Evolutionary conservation across 2,797 vertebrate genomes (phyloP), one percentile per base, ranked within the genome.

Genomic region (Allobates femoralis): DNA sequence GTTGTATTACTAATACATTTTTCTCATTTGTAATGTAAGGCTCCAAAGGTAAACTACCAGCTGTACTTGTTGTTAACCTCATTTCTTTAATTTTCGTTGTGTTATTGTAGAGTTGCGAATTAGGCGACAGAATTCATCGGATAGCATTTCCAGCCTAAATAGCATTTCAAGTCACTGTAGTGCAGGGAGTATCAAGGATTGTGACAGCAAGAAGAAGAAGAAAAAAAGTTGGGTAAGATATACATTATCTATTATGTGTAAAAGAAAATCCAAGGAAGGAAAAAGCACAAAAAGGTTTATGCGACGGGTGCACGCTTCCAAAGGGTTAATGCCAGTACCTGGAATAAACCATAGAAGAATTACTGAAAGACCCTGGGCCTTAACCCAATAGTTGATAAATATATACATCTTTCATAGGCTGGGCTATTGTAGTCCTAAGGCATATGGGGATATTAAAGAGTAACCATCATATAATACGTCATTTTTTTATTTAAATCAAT

Each of bases 161-260:
- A 99, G 98, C 92, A 95, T 98, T 92, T 97, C 96, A 91, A 99
- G 98, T 91, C 95, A 97, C 91, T 99, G 97, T 71, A 99, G 98
- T 90, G 37, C 98, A 0, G 96, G 97, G 90, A 99, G 98, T 90
- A 84, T 96, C 90, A 99, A 99, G 91, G 98, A 98, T 0, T 94
- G 96, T 0, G 98, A 99, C 0, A 96, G 96, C 53, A 99, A 99
- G 91, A 99, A 99, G 92, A 99, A 99, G 93, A 99, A 99, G 89
- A 99, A 99, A 82, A 99, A 98, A 93, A 99, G 96, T 90, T 99
- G 98, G 98, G 97, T 98, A 94, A 93, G 96, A 92, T 60, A 23
- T 50, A 19, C 14, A 41, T 16, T 23, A 37, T 37, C 12, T 74
- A 50, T n/a, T 5, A 34, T 67, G 30, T 64, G 15, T 15, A 62